A percentile compares a stretch with the other conserved stretches of the same genome.
Evolutionary conservation across 2,888 invertebrate species (phyloP).

Genomic region (Seira sanloemensis): DNA sequence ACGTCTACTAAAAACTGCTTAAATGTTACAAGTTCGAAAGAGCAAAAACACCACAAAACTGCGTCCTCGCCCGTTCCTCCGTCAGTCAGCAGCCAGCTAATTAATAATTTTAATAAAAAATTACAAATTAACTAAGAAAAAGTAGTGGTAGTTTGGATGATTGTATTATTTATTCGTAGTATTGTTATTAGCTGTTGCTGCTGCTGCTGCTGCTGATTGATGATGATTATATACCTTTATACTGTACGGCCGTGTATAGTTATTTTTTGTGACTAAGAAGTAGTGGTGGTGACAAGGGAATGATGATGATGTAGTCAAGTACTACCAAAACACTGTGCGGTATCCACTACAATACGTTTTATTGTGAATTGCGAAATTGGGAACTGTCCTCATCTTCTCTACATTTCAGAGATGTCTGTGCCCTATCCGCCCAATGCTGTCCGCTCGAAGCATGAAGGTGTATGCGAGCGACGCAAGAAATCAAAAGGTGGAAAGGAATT

Average conservation of each 20-base stretch:
- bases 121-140: slow-evolving; percentile 9
- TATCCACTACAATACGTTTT: not conserved
- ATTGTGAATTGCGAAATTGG: not conserved
- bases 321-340: not conserved
- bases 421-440: not conserved
- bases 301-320: slow-evolving; percentile 41
- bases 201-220: slow-evolving; percentile 56
- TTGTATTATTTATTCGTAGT: slow-evolving; percentile 17
- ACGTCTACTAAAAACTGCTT: slow-evolving; percentile 8
- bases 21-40: not conserved
- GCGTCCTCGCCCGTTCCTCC: not conserved
- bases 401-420: not conserved
- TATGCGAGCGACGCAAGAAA: not conserved
- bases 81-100: slow-evolving; percentile 19
- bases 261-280: slow-evolving; percentile 15
- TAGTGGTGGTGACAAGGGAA: slow-evolving; percentile 42
- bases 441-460: not conserved
- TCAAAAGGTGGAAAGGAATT: not conserved
- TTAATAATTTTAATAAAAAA: not conserved
- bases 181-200: slow-evolving; percentile 41
- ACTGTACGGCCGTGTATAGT: not conserved
- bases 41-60: not conserved
- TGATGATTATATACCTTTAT: slow-evolving; percentile 45
- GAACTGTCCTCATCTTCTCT: not conserved
- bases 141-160: slow-evolving; percentile 1